Evolutionary conservation across 2,888 invertebrate genomes (phyloP).

Genomic region (Sesamia inferens): DNA sequence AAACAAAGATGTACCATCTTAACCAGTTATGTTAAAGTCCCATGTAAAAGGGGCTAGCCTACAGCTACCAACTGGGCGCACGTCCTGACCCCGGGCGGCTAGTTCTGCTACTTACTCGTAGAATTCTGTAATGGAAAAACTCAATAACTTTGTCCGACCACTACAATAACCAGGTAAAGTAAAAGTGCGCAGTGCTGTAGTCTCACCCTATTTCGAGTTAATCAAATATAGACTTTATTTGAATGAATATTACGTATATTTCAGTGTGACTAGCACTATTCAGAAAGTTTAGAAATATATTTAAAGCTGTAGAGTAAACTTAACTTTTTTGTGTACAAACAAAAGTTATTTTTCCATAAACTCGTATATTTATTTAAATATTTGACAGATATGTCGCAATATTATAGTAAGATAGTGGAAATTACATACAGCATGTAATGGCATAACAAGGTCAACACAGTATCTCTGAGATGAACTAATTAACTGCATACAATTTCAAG

Average conservation of each 20-base stretch:
- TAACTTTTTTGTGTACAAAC: too few species aligned
- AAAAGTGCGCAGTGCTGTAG: too few species aligned
- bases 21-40: not conserved
- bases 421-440: not conserved
- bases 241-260: too few species aligned
- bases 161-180: not conserved
- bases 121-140: not conserved
- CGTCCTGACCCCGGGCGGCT: not conserved
- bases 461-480: conserved; percentile 27
- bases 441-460: conserved; percentile 17
- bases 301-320: too few species aligned
- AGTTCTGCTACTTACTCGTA: not conserved
- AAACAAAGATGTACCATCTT: not conserved
- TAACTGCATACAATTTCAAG: conserved; percentile 32
- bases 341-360: too few species aligned
- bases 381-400: too few species aligned
- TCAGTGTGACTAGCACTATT: too few species aligned
- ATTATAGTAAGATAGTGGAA: not conserved
- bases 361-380: too few species aligned
- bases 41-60: not conserved
- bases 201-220: too few species aligned
- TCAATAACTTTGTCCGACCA: too few species aligned
- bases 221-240: too few species aligned
- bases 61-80: not conserved
- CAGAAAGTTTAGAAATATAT: too few species aligned